These are phyloP conservation scores for Epinephelus malabaricus DNA, from an alignment of 2,797 vertebrate genomes.

Conservation along the genomic window DNA sequence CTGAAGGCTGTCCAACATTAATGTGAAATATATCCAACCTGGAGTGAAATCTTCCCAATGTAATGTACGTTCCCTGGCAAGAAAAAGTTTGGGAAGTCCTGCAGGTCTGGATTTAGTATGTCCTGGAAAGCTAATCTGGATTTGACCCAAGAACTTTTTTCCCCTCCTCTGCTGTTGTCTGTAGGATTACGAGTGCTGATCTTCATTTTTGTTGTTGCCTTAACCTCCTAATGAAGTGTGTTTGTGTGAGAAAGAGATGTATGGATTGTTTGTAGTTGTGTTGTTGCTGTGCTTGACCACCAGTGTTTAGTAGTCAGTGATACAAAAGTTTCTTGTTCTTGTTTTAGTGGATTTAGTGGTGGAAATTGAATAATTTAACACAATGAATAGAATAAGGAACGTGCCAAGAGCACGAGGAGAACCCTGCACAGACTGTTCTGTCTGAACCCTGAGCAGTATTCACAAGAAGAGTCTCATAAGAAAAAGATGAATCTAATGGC, in stretches of 20 bases:
- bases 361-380: constrained; percentile 9
- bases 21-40: constrained; percentile 37
- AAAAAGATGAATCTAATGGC: not conserved
- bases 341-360: constrained; percentile 17
- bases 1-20: constrained; percentile 33
- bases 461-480: not conserved
- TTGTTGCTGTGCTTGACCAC: not conserved
- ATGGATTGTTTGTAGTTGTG: not conserved
- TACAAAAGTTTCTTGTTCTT: not conserved
- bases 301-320: not conserved
- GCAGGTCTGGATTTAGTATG: constrained; percentile 32
- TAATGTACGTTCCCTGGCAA: constrained; percentile 28
- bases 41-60: constrained; percentile 12
- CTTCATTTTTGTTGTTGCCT: constrained; percentile 22
- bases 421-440: constrained; percentile 8
- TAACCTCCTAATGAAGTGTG: constrained; percentile 8
- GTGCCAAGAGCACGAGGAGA: not conserved
- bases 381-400: not conserved
- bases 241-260: not conserved
- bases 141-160: constrained; percentile 8
- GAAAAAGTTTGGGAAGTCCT: constrained; percentile 15
- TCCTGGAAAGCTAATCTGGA: constrained; percentile 38
- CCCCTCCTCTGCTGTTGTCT: constrained; percentile 12
- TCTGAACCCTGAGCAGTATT: not conserved
- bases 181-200: constrained; percentile 10